A percentile compares a stretch with the other conserved stretches of the same genome.
These are phyloP conservation scores for Zoanthus sociatus DNA, from an alignment of 92 coral and sea anemone genomes.

Conservation along the genomic window DNA sequence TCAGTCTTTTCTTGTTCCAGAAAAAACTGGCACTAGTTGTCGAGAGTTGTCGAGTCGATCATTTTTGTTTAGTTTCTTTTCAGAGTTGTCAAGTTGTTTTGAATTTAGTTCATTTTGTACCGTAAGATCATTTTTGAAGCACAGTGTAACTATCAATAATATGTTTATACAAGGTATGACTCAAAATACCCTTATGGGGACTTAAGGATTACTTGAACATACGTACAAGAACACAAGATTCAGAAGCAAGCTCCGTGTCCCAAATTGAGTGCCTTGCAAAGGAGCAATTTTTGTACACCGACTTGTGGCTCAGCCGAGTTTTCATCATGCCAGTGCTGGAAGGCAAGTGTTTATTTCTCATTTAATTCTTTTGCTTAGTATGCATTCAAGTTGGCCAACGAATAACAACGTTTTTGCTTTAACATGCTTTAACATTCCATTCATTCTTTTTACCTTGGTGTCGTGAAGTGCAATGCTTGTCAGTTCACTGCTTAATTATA, in stretches of 20 bases:
- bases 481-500: background rate
- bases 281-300: background rate
- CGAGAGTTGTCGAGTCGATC: slow-evolving; percentile 11
- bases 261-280: background rate
- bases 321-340: slow-evolving; percentile 34
- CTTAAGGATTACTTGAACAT: background rate
- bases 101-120: slow-evolving; percentile 10
- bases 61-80: slow-evolving; percentile 30
- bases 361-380: background rate
- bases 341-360: background rate
- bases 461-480: background rate
- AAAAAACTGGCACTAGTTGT: slow-evolving; percentile 13
- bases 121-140: background rate
- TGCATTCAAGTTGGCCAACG: background rate
- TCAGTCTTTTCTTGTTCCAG: background rate
- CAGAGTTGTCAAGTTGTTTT: background rate
- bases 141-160: background rate
- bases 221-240: background rate
- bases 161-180: slow-evolving; percentile 3
- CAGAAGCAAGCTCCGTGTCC: background rate
- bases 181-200: background rate
- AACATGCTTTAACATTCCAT: slow-evolving; percentile 40
- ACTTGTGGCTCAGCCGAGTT: background rate
- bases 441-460: background rate
- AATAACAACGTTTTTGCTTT: background rate